Evolutionary conservation across 2,113 vertebrate species (phyloP).

Genomic region (Albula goreensis): DNA sequence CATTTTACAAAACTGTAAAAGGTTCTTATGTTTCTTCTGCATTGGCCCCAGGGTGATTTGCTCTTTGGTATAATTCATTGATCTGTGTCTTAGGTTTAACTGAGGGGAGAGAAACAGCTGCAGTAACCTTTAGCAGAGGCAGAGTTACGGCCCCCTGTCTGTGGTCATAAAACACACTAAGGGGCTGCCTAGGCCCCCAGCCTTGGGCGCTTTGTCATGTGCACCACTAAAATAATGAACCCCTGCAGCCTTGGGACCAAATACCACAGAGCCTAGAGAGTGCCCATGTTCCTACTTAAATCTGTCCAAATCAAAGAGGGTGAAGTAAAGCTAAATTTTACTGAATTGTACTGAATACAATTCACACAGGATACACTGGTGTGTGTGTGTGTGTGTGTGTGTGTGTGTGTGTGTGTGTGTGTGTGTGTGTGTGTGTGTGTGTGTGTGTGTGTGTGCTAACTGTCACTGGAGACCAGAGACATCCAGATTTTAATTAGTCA

Average conservation of each 20-base stretch:
- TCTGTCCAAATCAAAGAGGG: slow-evolving; percentile 61
- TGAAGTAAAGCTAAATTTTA: slow-evolving; percentile 55
- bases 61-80: slow-evolving; percentile 2
- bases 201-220: background rate
- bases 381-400: slow-evolving; percentile 32
- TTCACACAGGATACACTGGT: slow-evolving; percentile 56
- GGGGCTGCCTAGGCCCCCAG: background rate
- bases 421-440: too few species aligned
- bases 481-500: slow-evolving; percentile 52
- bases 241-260: background rate
- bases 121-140: slow-evolving; percentile 32
- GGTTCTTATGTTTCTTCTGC: too few species aligned
- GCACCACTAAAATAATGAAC: slow-evolving; percentile 2
- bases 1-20: too few species aligned
- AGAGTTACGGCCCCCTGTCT: slow-evolving; percentile 28
- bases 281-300: slow-evolving; percentile 50
- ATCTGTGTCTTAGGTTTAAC: background rate
- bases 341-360: slow-evolving; percentile 57
- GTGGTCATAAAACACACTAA: slow-evolving; percentile 34
- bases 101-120: background rate
- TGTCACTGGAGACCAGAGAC: slow-evolving; percentile 30
- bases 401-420: too few species aligned
- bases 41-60: background rate
- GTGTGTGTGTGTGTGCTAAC: too few species aligned
- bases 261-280: slow-evolving; percentile 33